Evolutionary conservation across 2,888 invertebrate genomes (phyloP).

Genomic region (Liodrosophila aerea): DNA sequence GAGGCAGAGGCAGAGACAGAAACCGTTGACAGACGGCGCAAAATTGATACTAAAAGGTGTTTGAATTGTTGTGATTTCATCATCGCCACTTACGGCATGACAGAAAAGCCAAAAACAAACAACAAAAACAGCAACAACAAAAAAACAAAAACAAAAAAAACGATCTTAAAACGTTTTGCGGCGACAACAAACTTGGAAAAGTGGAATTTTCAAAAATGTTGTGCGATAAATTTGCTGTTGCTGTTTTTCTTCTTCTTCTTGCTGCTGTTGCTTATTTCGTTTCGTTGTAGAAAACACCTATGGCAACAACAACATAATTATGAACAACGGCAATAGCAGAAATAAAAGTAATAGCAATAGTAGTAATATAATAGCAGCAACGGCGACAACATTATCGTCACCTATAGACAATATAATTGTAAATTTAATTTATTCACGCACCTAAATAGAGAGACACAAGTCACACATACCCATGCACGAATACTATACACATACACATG

Average conservation of each 20-base stretch:
- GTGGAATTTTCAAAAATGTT: constrained; percentile 69
- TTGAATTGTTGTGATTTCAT: constrained; percentile 78
- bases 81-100: constrained; percentile 73
- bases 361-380: constrained; percentile 17
- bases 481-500: neutral
- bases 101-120: constrained; percentile 65
- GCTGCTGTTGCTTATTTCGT: constrained; percentile 1
- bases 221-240: constrained; percentile 38
- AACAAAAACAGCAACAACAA: constrained; percentile 2
- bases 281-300: constrained; percentile 36
- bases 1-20: neutral
- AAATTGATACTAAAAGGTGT: constrained; percentile 77
- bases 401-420: constrained; percentile 75
- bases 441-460: constrained; percentile 42
- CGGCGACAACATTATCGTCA: constrained; percentile 74
- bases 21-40: constrained; percentile 59
- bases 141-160: neutral
- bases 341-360: constrained; percentile 14
- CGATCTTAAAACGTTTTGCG: neutral
- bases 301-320: constrained; percentile 71
- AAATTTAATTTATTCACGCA: constrained; percentile 66
- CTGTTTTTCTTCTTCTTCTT: constrained; percentile 16
- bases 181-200: constrained; percentile 60
- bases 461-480: constrained; percentile 1
- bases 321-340: constrained; percentile 27